Evolutionary conservation across 2,113 vertebrate species (phyloP).

Genomic region (Thryonomys swinderianus): DNA sequence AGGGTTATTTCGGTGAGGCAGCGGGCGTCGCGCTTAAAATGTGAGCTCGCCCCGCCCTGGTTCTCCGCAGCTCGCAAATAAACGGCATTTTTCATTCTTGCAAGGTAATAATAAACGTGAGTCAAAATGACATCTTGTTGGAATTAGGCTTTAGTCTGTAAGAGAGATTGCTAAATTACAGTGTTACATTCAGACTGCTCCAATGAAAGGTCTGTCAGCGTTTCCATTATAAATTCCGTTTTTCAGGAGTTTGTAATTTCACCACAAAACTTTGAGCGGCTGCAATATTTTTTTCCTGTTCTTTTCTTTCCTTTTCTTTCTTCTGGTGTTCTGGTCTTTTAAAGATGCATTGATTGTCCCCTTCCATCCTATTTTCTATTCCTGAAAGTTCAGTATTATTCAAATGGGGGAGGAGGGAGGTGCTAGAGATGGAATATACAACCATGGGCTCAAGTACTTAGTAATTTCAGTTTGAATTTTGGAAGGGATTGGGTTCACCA

Average conservation of each 20-base stretch:
- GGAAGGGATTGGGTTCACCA: constrained; percentile 27
- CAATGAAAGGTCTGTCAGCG: constrained; percentile 68
- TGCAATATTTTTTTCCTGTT: constrained; percentile 41
- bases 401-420: too few relatives aligned
- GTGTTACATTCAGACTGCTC: constrained; percentile 51
- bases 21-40: constrained; percentile 77
- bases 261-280: constrained; percentile 70
- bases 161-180: constrained; percentile 69
- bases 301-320: too few relatives aligned
- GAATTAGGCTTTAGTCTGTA: constrained; percentile 68
- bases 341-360: constrained; percentile 2
- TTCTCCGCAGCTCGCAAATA: constrained; percentile 63
- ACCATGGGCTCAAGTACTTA: constrained; percentile 35
- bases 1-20: constrained; percentile 84
- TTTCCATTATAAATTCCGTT: constrained; percentile 72
- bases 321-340: constrained; percentile 19
- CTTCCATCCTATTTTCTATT: constrained; percentile 26
- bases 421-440: neutral
- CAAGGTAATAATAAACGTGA: constrained; percentile 70
- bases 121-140: constrained; percentile 63
- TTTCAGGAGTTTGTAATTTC: constrained; percentile 45
- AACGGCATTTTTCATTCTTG: constrained; percentile 60
- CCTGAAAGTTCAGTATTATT: constrained; percentile 38
- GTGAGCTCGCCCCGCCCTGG: constrained; percentile 75
- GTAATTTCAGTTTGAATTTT: constrained; percentile 53